Base-by-base conservation (phyloP, 2,888 invertebrate species). In the Noctua fimbriata region DNA sequence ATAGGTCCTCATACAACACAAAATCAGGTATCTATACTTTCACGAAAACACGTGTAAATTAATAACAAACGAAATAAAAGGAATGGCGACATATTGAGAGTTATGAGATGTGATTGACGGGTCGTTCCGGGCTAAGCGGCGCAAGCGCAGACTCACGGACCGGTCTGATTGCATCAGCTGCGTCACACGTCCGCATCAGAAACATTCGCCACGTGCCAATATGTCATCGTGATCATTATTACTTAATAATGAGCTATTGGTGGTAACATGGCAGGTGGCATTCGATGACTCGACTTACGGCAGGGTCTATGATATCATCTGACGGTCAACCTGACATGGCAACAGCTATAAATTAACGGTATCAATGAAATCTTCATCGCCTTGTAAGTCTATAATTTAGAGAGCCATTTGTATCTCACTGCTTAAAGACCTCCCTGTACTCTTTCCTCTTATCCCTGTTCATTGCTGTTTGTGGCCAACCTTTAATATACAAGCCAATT, bases 111-210 rank as follows among this genome's bases (percentile, higher is more conserved):
- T 49, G 65, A 44, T 66, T 12, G 66, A 44, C n/a, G 24, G 81
- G 81, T 85, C 81, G 81, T 71, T 67, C 44, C 66, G 80, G 81
- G 60, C 32, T 18, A 80, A 60, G 66, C n/a, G 78, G 47, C 84
- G 84, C 80, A 63, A 24, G 70, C 73, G 70, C 87, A 73, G 73
- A 41, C 73, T 44, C 80, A 73, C 41, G 6, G 75, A 66, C 73
- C 66, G 63, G 84, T 58, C 36, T 9, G 69, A 65, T 87, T 83
- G 83, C 83, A 73, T 82, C 83, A 83, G 73, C 72, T 47, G 63
- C 58, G 63, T 82, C 76, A 82, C 44, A 82, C 60, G 71, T 73
- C 65, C 69, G 78, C 28, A n/a, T 71, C 60, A 24, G 79, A 73
- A 47, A 66, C 28, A 69, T 36, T 58, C 65, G 63, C 79, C 75